Base-by-base conservation (phyloP, 2,113 vertebrate species). In the Sapayoa aenigma region DNA sequence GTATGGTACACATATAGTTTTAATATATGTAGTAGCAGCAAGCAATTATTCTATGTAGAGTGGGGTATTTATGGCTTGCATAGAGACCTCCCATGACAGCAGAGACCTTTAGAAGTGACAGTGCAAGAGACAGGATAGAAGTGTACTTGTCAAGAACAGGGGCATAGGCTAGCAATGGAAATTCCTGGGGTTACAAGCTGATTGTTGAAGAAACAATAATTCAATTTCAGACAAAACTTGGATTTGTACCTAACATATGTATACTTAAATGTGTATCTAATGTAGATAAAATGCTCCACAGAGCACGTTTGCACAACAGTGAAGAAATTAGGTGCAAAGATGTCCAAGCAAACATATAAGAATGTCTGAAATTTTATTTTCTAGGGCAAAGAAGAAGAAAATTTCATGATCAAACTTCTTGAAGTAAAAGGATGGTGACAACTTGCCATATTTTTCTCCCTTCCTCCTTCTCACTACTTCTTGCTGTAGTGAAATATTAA, bases 81-180 rank as follows among this genome's bases (percentile, higher is more conserved):
- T 18, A 84, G 44, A 77, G 13, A 21, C 10, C 20, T 55, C 23
- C 9, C 6, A 39, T 4, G 28, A 24, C 0, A 66, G 22, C n/a
- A 49, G 53, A 58, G 55, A 7, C 37, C 37, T 60, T 31, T 24
- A 65, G 63, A 68, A 65, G 6, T 3, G 7, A 10, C 31, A 66
- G 52, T 2, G 2, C 3, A 4, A 4, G 7, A 19, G 13, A 15
- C 15, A 68, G 28, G 10, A 41, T 2, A 46, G 41, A 14, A 25
- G 12, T 59, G 6, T 2, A 31, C 8, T 12, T 15, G 5, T 17
- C 39, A 71, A 39, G 30, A 59, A 22, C 5, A 24, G n/a, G 10
- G 3, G 9, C 11, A 18, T 3, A 4, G 14, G 9, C 28, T 85
- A 31, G 47, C 22, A 17, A 9, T 6, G 37, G 46, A 84, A 67